Evolutionary conservation across 2,113 vertebrate genomes (phyloP).

Genomic region (Onychorhynchus coronatus): DNA sequence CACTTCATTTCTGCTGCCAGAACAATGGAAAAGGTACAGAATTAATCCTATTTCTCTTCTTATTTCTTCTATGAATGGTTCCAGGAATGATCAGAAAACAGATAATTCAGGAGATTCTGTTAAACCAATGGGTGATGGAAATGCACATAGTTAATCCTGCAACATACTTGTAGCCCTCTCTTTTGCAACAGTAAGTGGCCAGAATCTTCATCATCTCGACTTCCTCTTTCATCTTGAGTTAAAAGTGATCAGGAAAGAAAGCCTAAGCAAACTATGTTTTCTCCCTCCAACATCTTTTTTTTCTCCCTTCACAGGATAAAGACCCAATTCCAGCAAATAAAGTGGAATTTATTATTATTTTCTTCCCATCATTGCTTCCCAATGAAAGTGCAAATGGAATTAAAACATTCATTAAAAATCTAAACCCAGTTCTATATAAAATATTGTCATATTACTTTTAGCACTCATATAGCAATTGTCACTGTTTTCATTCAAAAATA

Average conservation of each 20-base stretch:
- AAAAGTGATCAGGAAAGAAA: background rate
- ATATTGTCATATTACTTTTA: too few relatives aligned
- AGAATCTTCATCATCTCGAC: background rate
- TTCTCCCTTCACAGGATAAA: background rate
- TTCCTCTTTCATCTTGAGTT: background rate
- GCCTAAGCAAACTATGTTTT: background rate
- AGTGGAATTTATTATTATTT: background rate
- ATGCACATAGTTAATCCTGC: background rate
- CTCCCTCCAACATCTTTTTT: background rate
- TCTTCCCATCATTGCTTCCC: background rate
- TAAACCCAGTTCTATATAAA: too few relatives aligned
- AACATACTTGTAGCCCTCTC: background rate
- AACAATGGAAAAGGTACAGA: background rate
- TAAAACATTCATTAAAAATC: background rate
- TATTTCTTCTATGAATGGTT: background rate
- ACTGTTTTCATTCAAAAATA: too few relatives aligned
- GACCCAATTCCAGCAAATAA: background rate
- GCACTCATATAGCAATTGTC: too few relatives aligned
- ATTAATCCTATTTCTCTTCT: background rate
- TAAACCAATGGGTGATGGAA: background rate
- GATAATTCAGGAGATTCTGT: background rate
- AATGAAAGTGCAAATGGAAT: background rate
- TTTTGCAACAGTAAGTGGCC: background rate
- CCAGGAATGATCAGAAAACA: background rate
- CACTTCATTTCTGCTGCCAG: background rate